Conservation (phyloP, 2,113 vertebrate species). For the Ictalurus furcatus region DNA sequence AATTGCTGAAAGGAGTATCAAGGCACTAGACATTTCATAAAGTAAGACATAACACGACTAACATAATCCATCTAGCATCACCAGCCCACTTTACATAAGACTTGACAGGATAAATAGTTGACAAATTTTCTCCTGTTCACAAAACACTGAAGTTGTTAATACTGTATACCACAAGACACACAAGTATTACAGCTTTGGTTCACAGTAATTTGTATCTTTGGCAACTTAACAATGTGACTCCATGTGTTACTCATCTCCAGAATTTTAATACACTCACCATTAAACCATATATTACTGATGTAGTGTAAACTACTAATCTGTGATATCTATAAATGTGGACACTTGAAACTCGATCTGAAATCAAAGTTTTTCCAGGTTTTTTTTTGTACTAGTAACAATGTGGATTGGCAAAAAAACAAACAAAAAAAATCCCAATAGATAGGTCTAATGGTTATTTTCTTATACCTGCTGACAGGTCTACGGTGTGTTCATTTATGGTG, state of each 20-base stretch:
- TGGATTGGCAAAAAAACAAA: background rate
- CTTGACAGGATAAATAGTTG: background rate
- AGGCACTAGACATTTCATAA: background rate
- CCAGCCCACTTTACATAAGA: background rate
- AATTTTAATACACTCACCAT: background rate
- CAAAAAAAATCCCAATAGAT: background rate
- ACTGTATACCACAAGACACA: background rate
- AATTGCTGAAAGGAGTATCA: background rate
- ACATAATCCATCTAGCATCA: background rate
- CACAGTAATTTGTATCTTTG: background rate
- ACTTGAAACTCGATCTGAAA: background rate
- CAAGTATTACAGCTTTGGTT: constrained; percentile 1
- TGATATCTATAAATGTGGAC: background rate
- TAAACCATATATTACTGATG: background rate
- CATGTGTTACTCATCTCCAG: background rate
- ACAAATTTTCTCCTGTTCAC: background rate
- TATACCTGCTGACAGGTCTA: background rate
- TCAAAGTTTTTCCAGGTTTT: background rate
- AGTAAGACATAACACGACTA: background rate
- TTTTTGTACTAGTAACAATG: background rate
- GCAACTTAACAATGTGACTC: background rate
- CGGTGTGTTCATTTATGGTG: background rate
- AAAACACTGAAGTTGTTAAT: background rate
- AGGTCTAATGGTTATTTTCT: background rate
- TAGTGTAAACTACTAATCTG: background rate